Base-by-base conservation (phyloP, 2,113 vertebrate species). In the Tamias sibiricus region DNA sequence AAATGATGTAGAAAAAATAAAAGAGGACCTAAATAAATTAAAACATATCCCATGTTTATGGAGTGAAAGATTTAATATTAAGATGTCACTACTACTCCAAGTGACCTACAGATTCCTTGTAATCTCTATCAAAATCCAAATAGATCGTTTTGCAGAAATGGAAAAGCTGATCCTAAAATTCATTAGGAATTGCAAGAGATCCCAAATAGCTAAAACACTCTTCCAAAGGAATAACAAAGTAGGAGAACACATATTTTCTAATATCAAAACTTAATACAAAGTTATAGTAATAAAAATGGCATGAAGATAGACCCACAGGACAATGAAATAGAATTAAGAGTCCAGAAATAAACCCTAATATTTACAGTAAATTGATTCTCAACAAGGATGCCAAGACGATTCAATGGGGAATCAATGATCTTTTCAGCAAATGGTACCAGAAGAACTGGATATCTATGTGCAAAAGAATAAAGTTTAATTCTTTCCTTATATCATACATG, bases 301-400 rank as follows among this genome's bases (percentile, higher is more conserved):
- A 40, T 64, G 79, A 79, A 4, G n/a, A 83, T 37, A 90, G 64
- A 52, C n/a, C 44, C 20, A 88, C 6, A 76, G 52, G 42, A 30
- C 42, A 82, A 82, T 87, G 37, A 72, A 92, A 62, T 69, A 72
- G 68, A 84, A 94, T 64, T 83, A 8, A 82, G 35, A 75, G 20
- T 76, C 68, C 57, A 87, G 44, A 87, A 72, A 75, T n/a, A 82
- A 82, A 94, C 19, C 22, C n/a, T 96, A 87, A 71, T 8, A 77
- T 88, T 59, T 79, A 52, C 12, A 2, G 54, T 40, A 54, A 75
- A 66, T 35, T 64, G 19, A 72, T 72, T 81, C 64, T 71, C 87
- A 49, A 80, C 64, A 80, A 84, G 49, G 37, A 22, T 37, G 42
- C 40, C 40, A 81, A 87, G 35, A 94, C 52, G 72, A 72, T 81